Evolutionary conservation across 2,797 vertebrate species (phyloP).

Genomic region (Artibeus lituratus): DNA sequence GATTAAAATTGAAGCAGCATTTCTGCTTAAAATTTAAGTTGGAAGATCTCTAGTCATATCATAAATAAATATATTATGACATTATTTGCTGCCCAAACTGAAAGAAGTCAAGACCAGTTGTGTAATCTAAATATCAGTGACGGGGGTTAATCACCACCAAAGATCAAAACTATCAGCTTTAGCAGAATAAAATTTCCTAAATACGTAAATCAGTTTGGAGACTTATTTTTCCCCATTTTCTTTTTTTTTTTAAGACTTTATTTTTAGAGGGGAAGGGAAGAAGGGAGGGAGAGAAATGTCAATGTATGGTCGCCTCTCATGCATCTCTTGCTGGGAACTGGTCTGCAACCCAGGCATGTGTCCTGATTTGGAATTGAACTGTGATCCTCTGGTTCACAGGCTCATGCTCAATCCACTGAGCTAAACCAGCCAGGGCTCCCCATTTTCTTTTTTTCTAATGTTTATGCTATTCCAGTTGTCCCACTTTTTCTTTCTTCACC

Average conservation of each 20-base stretch:
- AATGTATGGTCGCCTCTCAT: no score
- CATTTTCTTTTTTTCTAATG: background rate
- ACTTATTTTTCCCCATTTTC: background rate
- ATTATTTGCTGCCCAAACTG: slow-evolving; percentile 21
- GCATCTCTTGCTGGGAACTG: no score
- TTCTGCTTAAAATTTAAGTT: background rate
- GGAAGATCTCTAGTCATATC: background rate
- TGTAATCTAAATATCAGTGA: background rate
- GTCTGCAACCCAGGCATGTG: no score
- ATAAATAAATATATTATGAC: background rate
- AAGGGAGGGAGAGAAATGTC: no score
- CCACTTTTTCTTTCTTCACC: background rate
- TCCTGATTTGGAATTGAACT: no score
- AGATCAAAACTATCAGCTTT: background rate
- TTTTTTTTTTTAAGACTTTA: no score
- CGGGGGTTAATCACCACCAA: background rate
- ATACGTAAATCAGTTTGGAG: background rate
- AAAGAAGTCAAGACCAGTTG: background rate
- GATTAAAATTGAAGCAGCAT: slow-evolving; percentile 12
- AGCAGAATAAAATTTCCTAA: slow-evolving; percentile 23
- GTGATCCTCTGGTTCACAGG: no score
- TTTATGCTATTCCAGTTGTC: background rate
- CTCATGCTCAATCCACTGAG: no score
- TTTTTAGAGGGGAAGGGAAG: no score
- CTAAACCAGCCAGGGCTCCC: no score